Conservation (phyloP, 2,888 invertebrate genomes). For the Andrena haemorrhoa region DNA sequence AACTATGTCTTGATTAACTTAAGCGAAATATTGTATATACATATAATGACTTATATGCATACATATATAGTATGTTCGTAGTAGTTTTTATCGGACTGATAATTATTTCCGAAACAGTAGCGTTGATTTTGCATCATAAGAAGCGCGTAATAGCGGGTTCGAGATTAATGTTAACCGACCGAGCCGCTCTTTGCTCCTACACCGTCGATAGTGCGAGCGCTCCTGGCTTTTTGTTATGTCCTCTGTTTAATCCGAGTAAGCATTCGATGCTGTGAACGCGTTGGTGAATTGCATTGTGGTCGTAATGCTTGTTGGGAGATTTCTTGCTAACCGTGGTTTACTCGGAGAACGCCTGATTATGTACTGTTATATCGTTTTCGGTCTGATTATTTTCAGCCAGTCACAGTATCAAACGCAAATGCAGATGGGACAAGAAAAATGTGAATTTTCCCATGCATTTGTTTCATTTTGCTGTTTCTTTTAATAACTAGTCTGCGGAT, state of each 20-base stretch:
- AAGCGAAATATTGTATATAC: no score
- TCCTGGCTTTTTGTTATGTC: conserved; percentile 52
- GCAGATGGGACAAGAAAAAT: not conserved
- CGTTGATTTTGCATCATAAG: conserved; percentile 54
- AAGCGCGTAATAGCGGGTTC: conserved; percentile 40
- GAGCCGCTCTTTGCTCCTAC: conserved; percentile 39
- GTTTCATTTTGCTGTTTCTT: not conserved
- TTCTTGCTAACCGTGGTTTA: conserved; percentile 55
- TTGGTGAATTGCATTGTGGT: conserved; percentile 46
- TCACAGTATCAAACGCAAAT: not conserved
- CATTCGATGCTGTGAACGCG: conserved; percentile 45
- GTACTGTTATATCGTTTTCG: not conserved
- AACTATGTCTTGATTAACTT: no score
- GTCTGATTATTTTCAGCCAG: not conserved
- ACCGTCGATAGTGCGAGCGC: conserved; percentile 58
- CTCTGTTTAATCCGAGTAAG: conserved; percentile 65
- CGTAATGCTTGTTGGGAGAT: conserved; percentile 50
- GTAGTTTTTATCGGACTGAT: conserved; percentile 25
- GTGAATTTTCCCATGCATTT: not conserved
- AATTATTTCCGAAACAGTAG: conserved; percentile 23
- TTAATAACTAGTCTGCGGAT: no score
- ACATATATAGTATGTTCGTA: not conserved
- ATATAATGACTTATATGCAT: not conserved
- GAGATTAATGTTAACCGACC: conserved; percentile 66
- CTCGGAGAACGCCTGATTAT: conserved; percentile 37